phyloP scores from a whole-genome alignment of 2,797 vertebrate species.

The Poecilia gillii region DNA sequence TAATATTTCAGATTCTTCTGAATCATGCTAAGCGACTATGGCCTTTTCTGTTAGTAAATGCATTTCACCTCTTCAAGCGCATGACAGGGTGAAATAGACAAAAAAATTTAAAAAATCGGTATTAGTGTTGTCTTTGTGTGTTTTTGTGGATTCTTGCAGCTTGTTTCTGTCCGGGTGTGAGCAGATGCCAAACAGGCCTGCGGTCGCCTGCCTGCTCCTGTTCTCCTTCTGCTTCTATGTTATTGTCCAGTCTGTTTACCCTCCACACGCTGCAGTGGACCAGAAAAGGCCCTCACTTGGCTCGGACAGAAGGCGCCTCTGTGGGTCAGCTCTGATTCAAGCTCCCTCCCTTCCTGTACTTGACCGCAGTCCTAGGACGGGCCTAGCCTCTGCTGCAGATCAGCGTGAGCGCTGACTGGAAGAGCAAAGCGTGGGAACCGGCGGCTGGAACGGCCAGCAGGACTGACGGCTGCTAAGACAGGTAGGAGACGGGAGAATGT shows the following conservation, averaged over 20 bases:
- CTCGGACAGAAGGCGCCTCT: slow-evolving; percentile 73
- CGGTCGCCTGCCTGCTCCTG: slow-evolving; percentile 32
- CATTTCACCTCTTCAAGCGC: background rate
- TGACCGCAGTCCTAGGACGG: slow-evolving; percentile 58
- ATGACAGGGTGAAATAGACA: background rate
- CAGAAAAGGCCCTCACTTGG: slow-evolving; percentile 61
- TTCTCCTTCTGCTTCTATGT: slow-evolving; percentile 18
- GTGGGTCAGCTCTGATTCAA: slow-evolving; percentile 70
- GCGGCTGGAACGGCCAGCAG: slow-evolving; percentile 29
- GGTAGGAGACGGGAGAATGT: background rate
- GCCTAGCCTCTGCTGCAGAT: slow-evolving; percentile 28
- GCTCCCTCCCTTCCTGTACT: slow-evolving; percentile 53
- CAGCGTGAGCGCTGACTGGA: slow-evolving; percentile 39
- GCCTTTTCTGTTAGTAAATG: background rate
- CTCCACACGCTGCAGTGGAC: slow-evolving; percentile 34
- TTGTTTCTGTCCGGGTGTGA: slow-evolving; percentile 50
- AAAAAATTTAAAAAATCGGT: background rate
- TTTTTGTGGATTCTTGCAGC: slow-evolving; percentile 38
- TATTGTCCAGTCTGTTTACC: slow-evolving; percentile 61
- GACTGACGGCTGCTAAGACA: background rate
- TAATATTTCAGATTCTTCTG: background rate
- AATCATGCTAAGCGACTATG: background rate
- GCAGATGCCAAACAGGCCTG: slow-evolving; percentile 55
- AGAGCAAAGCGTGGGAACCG: slow-evolving; percentile 55
- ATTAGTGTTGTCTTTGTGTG: slow-evolving; percentile 18